These are phyloP conservation scores for Hypothenemus hampei DNA, from an alignment of 1,140 invertebrate species.

Conservation along the genomic window DNA sequence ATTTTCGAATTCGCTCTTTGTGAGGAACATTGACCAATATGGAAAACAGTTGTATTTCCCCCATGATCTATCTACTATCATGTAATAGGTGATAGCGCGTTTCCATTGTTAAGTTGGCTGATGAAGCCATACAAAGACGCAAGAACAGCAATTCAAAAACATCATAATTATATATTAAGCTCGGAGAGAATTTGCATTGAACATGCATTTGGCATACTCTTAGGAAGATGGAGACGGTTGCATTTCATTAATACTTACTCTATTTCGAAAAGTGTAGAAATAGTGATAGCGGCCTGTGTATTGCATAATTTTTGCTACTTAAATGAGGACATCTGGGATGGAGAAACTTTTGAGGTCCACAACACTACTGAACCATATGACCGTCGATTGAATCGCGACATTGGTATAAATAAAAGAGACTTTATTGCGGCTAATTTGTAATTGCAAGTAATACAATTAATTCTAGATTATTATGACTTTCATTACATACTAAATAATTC, in stretches of 20 bases:
- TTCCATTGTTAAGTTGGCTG: neutral
- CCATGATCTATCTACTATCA: neutral
- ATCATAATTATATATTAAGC: constrained; percentile 22
- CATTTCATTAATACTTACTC: constrained; percentile 18
- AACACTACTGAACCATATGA: too few species aligned
- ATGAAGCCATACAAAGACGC: neutral
- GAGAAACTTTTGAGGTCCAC: constrained; percentile 3
- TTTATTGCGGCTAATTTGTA: too few species aligned
- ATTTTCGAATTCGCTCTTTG: neutral
- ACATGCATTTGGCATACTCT: constrained; percentile 13
- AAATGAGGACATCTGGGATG: constrained; percentile 14
- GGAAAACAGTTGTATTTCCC: neutral
- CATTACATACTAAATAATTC: too few species aligned
- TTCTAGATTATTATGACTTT: too few species aligned
- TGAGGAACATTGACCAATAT: neutral
- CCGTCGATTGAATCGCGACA: too few species aligned
- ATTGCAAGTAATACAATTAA: too few species aligned
- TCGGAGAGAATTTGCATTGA: constrained; percentile 18
- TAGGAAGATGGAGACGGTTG: constrained; percentile 19
- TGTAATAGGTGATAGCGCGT: neutral
- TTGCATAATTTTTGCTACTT: constrained; percentile 26
- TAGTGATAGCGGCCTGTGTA: constrained; percentile 16
- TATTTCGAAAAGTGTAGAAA: constrained; percentile 20
- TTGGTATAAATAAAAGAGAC: too few species aligned
- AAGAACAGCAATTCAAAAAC: constrained; percentile 4